These are phyloP conservation scores for Columba livia DNA, from an alignment of 2,113 vertebrate genomes.

Conservation along the genomic window DNA sequence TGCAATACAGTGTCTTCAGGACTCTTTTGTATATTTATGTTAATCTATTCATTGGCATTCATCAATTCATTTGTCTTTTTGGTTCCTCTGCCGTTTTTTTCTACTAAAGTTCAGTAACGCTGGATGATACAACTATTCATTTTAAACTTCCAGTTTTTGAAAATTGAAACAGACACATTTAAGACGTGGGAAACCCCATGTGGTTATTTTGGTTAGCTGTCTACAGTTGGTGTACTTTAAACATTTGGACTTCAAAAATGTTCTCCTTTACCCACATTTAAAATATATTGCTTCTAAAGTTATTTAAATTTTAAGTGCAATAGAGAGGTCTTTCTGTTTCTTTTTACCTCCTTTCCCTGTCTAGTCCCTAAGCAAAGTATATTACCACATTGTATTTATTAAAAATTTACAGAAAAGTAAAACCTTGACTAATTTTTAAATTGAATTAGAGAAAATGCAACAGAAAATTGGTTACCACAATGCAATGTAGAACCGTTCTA, in stretches of 20 bases:
- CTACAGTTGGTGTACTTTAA: background rate
- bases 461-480: background rate
- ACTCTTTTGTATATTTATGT: background rate
- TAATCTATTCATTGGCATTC: background rate
- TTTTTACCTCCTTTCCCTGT: background rate
- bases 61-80: background rate
- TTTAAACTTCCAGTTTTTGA: background rate
- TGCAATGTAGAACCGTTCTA: background rate
- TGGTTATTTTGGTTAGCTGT: background rate
- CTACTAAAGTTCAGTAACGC: background rate
- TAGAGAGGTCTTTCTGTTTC: background rate
- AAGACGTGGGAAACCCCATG: background rate
- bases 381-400: background rate
- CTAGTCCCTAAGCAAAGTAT: background rate
- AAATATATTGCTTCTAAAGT: background rate
- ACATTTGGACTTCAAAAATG: background rate
- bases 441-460: background rate
- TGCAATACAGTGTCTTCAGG: background rate
- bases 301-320: background rate
- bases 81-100: background rate
- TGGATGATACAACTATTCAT: background rate
- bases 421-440: conserved; percentile 6
- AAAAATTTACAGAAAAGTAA: background rate
- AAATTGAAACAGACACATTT: background rate
- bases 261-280: background rate